phyloP scores from a whole-genome alignment of 2,113 vertebrate genomes.

The Sclerurus mexicanus region DNA sequence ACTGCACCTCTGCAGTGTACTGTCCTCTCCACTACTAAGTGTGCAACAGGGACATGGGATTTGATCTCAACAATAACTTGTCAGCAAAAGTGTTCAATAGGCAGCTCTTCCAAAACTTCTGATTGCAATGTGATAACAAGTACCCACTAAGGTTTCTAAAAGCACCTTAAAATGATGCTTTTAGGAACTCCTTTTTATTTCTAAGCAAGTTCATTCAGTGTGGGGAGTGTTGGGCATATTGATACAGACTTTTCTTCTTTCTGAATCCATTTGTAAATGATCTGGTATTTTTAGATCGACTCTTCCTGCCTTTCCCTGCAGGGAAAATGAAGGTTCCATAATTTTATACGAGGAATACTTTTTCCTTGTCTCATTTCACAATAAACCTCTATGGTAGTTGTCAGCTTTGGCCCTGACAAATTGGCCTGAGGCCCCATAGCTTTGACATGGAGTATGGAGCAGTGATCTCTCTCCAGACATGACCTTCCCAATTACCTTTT shows the following conservation, averaged over 20 bases:
- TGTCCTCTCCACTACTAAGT: background rate
- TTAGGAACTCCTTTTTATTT: background rate
- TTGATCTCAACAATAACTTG: background rate
- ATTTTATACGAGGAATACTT: background rate
- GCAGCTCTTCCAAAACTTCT: background rate
- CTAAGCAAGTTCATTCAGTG: background rate
- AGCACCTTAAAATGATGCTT: background rate
- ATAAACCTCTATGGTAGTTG: background rate
- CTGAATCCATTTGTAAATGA: background rate
- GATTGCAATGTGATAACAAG: background rate
- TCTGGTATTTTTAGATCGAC: background rate
- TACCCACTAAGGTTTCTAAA: background rate
- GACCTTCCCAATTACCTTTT: background rate
- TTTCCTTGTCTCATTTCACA: background rate
- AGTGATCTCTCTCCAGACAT: background rate
- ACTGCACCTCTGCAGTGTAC: background rate
- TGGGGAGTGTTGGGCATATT: background rate
- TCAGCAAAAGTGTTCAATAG: background rate
- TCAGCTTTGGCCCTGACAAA: background rate
- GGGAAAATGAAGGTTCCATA: background rate
- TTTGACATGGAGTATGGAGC: accelerated
- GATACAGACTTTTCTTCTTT: background rate
- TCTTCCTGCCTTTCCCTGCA: background rate
- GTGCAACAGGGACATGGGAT: background rate
- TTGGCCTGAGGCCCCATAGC: background rate